These are phyloP conservation scores for Notodonta dromedarius DNA, from an alignment of 2,888 invertebrate genomes.

Conservation along the genomic window DNA sequence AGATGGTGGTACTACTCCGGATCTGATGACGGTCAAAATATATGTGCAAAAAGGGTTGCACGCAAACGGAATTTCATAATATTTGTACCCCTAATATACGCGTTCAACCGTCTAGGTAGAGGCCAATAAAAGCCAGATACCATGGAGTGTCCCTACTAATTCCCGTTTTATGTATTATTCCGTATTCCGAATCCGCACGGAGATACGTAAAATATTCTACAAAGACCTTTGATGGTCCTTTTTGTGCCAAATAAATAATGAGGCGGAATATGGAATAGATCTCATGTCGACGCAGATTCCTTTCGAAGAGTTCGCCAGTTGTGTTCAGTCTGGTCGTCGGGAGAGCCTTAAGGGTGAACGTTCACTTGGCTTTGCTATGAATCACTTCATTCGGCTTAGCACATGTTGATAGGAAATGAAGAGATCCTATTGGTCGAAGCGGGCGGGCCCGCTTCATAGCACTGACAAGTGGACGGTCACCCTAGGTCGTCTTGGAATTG, in stretches of 20 bases:
- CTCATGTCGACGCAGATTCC: conserved; percentile 1
- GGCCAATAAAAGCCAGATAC: background rate
- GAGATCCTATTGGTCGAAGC: no score
- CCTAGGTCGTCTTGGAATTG: background rate
- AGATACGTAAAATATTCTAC: conserved; percentile 6
- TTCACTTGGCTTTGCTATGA: no score
- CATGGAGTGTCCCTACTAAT: background rate
- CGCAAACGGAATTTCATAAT: background rate
- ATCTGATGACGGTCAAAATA: no score
- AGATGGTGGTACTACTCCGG: no score
- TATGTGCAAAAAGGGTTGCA: no score
- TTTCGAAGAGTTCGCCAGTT: background rate
- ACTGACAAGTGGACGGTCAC: no score
- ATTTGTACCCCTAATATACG: background rate
- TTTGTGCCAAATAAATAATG: conserved; percentile 9
- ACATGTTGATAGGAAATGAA: no score
- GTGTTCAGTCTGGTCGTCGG: background rate
- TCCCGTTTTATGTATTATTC: background rate
- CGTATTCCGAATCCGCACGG: conserved; percentile 1
- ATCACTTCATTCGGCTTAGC: no score
- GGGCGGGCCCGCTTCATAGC: no score
- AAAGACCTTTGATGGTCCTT: conserved; percentile 10
- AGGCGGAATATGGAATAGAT: conserved; percentile 7
- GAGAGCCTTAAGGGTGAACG: background rate
- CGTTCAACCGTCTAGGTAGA: background rate